A percentile compares a stretch with the other conserved stretches of the same genome.
These are phyloP conservation scores for Scaptomyza polygonia DNA, from an alignment of 2,888 invertebrate genomes.

Conservation along the genomic window DNA sequence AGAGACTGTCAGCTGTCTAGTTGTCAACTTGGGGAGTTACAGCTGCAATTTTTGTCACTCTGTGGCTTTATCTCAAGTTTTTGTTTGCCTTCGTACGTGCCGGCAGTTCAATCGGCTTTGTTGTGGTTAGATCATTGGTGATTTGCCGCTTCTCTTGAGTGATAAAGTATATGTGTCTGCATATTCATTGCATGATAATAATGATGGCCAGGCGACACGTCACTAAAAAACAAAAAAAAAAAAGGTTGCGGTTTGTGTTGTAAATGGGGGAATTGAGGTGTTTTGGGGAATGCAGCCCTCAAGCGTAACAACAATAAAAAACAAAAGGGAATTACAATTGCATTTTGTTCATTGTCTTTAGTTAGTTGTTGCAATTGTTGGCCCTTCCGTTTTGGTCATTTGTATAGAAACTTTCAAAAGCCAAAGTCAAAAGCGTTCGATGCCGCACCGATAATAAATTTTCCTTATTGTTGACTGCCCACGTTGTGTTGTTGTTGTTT, in stretches of 20 bases:
- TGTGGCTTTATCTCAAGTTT: constrained; percentile 26
- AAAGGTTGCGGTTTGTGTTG: constrained; percentile 51
- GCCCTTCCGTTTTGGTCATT: constrained; percentile 67
- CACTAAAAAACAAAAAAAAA: constrained; percentile 6
- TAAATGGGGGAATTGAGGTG: constrained; percentile 4
- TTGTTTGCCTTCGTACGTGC: constrained; percentile 8
- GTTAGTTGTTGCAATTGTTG: constrained; percentile 53
- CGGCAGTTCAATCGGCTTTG: constrained; percentile 38
- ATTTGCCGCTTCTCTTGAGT: constrained; percentile 38
- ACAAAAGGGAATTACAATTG: constrained; percentile 62
- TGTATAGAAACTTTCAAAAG: constrained; percentile 37
- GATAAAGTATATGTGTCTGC: background rate
- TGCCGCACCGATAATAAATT: constrained; percentile 75
- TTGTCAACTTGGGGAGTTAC: constrained; percentile 21
- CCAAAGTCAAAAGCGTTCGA: constrained; percentile 69
- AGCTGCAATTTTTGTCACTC: constrained; percentile 34
- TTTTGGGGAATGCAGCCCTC: constrained; percentile 14
- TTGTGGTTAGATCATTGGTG: constrained; percentile 58
- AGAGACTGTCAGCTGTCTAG: constrained; percentile 3
- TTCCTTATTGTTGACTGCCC: constrained; percentile 71
- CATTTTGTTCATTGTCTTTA: constrained; percentile 63
- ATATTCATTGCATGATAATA: background rate
- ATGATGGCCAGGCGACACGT: constrained; percentile 52
- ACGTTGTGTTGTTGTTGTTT: constrained; percentile 41
- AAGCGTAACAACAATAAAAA: constrained; percentile 42